Conservation (phyloP, 2,888 invertebrate genomes). For the Nephrotoma guestfalica region DNA sequence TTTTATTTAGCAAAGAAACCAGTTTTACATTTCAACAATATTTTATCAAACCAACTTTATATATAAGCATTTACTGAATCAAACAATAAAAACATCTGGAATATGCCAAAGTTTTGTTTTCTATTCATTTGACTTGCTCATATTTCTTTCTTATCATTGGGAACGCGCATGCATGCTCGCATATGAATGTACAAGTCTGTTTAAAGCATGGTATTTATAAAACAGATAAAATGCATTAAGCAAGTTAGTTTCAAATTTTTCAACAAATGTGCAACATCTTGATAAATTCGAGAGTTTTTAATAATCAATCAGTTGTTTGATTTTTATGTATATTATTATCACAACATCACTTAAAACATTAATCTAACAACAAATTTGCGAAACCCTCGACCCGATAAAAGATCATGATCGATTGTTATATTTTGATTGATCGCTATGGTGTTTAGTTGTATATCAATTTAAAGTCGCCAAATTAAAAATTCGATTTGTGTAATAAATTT, state of each 20-base stretch:
- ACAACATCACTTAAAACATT: background rate
- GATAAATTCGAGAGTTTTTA: background rate
- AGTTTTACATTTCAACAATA: background rate
- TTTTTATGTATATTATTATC: background rate
- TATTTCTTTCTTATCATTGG: background rate
- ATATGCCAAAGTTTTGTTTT: background rate
- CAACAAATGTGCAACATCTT: background rate
- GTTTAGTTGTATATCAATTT: background rate
- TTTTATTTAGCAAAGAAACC: background rate
- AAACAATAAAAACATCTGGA: background rate
- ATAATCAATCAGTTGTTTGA: background rate
- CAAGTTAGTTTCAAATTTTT: background rate
- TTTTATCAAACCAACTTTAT: background rate
- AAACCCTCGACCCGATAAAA: background rate
- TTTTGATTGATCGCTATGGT: background rate
- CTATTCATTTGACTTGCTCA: background rate
- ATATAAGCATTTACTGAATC: background rate
- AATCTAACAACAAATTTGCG: too few relatives aligned
- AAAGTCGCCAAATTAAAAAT: background rate
- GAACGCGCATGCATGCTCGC: background rate
- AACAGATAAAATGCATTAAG: background rate
- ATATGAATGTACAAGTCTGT: background rate
- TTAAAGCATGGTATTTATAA: background rate
- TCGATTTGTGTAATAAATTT: background rate
- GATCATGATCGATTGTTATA: background rate